Evolutionary conservation across 2,797 vertebrate species (phyloP), one percentile per base, ranked within the genome.

Genomic region (Gadopsis bispinosus): DNA sequence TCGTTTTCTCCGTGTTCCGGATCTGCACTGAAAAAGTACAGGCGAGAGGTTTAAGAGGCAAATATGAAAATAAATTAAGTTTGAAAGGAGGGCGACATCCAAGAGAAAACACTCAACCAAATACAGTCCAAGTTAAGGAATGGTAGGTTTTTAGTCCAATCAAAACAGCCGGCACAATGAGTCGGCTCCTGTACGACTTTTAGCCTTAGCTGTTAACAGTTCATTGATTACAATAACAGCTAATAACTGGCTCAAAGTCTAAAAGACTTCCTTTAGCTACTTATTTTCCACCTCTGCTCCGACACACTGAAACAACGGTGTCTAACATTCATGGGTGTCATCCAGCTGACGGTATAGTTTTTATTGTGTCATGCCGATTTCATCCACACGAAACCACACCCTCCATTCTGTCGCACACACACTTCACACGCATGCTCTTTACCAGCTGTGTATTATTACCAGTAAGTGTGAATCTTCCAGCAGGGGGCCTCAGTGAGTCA

Each of bases 401-500:
- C 17, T 39, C 14, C 5, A 43, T 17, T 35, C 54, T 64, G 26
- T 60, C n/a, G 11, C 35, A 73, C 67, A 66, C 67, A 73, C 74
- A 47, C 43, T 37, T 11, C 75, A 75, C 43, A 70, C 54, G 4
- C 81, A 73, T 63, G 66, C 70, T 63, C 13, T 43, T 77, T 75
- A 80, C 66, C 73, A 61, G 48, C 47, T 14, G 63, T 68, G 54
- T 41, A 17, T 79, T 80, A 84, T 93, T 92, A 93, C 91, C 92
- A 37, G 77, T 88, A 4, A 86, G 45, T 14, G 88, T 83, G 82
- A 90, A 84, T 88, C 91, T 70, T 93, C 91, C 92, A 80, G 87
- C 75, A 75, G 88, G 83, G 65, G 89, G 86, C 86, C 92, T 88
- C 93, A 93, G 91, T 88, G 92, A 93, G 88, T 93, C 92, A 89